Evolutionary conservation across 2,888 invertebrate genomes (phyloP), one percentile per base, ranked within the genome.

Genomic region (Portevinia maculata): DNA sequence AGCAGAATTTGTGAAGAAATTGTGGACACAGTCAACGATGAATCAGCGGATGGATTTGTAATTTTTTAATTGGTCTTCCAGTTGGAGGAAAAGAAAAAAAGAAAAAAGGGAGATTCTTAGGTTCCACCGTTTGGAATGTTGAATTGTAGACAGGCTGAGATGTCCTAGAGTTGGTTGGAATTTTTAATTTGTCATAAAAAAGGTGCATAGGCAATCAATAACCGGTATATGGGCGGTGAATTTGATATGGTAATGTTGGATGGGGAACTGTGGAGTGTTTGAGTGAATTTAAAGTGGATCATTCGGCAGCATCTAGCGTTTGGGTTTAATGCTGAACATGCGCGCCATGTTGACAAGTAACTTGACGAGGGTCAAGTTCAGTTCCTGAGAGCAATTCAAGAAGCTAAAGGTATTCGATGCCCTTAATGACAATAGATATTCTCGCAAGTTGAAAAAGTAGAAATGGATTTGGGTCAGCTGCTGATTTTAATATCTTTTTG

Each of bases 51-150:
- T n/a, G n/a, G n/a, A n/a, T 73, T 64, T 73, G 37, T 64, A 64
- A 73, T 64, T 73, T 64, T n/a, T 73, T 73, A 73, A 73, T 73
- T 73, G 73, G 73, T 48, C 48, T 44, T 8, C 59, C 30, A 48
- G 37, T 30, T 67, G 48, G 7, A 50, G 24, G 8, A 1, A 59
- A 30, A 24, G 52, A 24, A 2, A 24, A 5, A 24, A 24, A 24
- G 5, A 24, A 24, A 24, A 24, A 24, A 24, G 24, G 52, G 53
- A 11, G 39, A 41, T 11, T 15, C 39, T 6, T 44, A 8, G 8
- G 44, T 44, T 44, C 9, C 0, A 17, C 9, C 44, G 44, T 6
- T 9, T 44, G 44, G 44, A 44, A 44, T 44, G 44, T 44, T 44
- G 19, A 3, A 41, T 41, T 41, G 1, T 3, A 15, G 15, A 44